phyloP scores from a whole-genome alignment of 2,113 vertebrate species.

The Chamaea fasciata region DNA sequence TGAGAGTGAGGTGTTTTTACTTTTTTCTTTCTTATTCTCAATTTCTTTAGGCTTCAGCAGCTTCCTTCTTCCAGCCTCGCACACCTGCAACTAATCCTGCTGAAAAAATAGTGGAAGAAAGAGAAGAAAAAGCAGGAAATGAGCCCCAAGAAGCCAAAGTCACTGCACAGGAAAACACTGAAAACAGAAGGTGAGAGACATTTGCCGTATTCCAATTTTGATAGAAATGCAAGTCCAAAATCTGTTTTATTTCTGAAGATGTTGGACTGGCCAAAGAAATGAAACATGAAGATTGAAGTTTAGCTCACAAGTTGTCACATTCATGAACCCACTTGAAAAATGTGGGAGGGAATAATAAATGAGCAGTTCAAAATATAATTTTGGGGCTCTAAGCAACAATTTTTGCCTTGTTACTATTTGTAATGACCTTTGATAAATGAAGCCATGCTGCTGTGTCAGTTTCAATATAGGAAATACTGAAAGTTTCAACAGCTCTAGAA shows the following conservation, averaged over 20 bases:
- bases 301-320: not conserved
- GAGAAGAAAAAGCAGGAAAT: conserved; percentile 43
- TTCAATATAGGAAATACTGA: not conserved
- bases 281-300: not conserved
- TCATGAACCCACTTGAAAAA: not conserved
- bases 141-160: conserved; percentile 14
- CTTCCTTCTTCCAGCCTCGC: conserved; percentile 84
- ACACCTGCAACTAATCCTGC: conserved; percentile 37
- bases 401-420: not conserved
- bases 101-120: conserved; percentile 64
- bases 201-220: not conserved
- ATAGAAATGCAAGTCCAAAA: not conserved
- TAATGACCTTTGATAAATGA: not conserved
- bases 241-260: not conserved
- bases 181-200: conserved; percentile 77
- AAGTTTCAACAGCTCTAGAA: not conserved
- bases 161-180: conserved; percentile 62
- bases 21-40: not conserved
- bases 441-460: not conserved
- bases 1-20: not conserved
- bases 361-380: not conserved
- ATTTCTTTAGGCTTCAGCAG: conserved; percentile 59
- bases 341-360: not conserved
- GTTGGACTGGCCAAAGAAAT: not conserved
- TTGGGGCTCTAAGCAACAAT: not conserved